Base-by-base conservation (phyloP, 2,888 invertebrate species). In the Maniola hyperantus region DNA sequence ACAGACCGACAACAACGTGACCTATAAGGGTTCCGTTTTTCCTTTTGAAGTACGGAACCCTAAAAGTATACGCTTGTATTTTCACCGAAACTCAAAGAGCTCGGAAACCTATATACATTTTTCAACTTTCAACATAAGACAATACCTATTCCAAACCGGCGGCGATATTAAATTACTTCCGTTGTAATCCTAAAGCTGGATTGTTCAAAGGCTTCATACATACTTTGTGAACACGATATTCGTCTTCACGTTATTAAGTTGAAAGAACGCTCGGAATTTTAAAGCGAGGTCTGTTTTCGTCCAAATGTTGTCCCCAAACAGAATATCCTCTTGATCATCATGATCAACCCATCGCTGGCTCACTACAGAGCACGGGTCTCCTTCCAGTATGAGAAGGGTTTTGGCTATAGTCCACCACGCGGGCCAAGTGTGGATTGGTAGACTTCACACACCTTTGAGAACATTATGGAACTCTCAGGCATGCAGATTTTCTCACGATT, bases 211-310 rank as follows among this genome's bases (percentile, higher is more conserved):
- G 57, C 57, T 57, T 39, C 54, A 36, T n/a, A 57, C 48, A 48
- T 64, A 55, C 55, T 55, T 64, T 48, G 36, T 54, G 44, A 44
- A 55, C 36, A 46, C 46, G 64, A 64, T 64, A 64, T 64, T 64
- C 55, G 36, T 36, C 55, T 55, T 55, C 55, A n/a, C 48, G 10
- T 48, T 55, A 64, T 48, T 46, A 42, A 20, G 57, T 57, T 20
- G 5, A 42, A 39, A 11, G 39, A 42, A 57, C 42, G 42, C 42
- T 57, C 20, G 20, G 57, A 57, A 13, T 57, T 54, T 57, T 39
- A 57, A 57, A 57, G 13, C 7, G 6, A 20, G 39, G 57, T 42
- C 36, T 13, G 20, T 36, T 55, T 55, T 53, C 13, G 36, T 36
- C 18, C 0, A 11, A 55, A 48, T 48, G 15, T n/a, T 15, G 6